phyloP scores from a whole-genome alignment of 2,888 invertebrate genomes.

The Eristalinus aeneus region DNA sequence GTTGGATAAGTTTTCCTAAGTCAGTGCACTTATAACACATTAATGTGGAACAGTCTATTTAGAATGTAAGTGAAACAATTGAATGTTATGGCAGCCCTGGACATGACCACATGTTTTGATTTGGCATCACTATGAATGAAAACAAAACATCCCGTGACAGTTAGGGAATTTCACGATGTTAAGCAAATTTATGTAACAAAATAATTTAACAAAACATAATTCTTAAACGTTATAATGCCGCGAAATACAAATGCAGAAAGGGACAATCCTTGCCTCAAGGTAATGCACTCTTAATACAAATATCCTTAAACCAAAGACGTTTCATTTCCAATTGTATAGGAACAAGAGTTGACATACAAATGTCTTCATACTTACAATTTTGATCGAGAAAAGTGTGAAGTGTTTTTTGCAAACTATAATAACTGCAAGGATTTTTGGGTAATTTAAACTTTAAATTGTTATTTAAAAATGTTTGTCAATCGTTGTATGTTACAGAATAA shows the following conservation, averaged over 20 bases:
- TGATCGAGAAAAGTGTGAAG: conserved; percentile 84
- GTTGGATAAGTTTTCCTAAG: too few species aligned
- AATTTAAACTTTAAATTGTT: conserved; percentile 73
- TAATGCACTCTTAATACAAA: conserved; percentile 47
- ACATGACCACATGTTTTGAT: not conserved
- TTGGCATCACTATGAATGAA: conserved; percentile 29
- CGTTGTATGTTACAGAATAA: conserved; percentile 81
- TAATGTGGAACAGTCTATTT: too few species aligned
- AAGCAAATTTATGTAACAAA: conserved; percentile 34
- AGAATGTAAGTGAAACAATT: too few species aligned
- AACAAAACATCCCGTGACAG: conserved; percentile 18
- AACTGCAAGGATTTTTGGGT: conserved; percentile 93
- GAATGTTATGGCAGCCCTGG: too few species aligned
- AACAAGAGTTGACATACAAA: conserved; percentile 86
- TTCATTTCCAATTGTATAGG: conserved; percentile 82
- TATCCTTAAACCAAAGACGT: not conserved
- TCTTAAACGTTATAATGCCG: conserved; percentile 74
- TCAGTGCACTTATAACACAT: too few species aligned
- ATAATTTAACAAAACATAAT: not conserved
- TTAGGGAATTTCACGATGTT: conserved; percentile 16
- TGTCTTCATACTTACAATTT: conserved; percentile 87
- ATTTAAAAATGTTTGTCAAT: not conserved
- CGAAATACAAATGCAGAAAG: conserved; percentile 77
- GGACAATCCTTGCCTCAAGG: conserved; percentile 79
- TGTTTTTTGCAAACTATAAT: conserved; percentile 89